Evolutionary conservation across 2,888 invertebrate genomes (phyloP), one percentile per base, ranked within the genome.

Genomic region (Pterostichus niger): DNA sequence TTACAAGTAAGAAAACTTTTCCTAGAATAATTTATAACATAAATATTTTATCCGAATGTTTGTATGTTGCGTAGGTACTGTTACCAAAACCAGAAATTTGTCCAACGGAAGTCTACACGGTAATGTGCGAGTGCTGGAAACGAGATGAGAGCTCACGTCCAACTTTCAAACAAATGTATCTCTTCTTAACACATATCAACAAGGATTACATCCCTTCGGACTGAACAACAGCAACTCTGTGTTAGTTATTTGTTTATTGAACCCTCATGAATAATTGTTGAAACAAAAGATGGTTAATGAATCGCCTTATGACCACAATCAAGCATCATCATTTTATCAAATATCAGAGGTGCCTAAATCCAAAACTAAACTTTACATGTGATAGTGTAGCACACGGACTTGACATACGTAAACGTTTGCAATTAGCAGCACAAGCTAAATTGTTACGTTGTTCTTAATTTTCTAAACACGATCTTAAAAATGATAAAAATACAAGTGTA

Each of bases 11-110:
- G 46, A 71, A 71, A 40, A 40, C 9, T 40, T 40, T 6, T 40
- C 40, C 24, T 24, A 11, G 11, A 44, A 44, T 44, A 10, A 44
- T 44, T 44, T 44, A 49, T 40, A 59, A 75, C 13, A 31, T 56
- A 35, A 17, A 40, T 46, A 71, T 46, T 15, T 56, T 17, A 17
- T 15, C 17, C 9, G 10, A 49, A 46, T 31, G 11, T 77, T 68
- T 68, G n/a, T 68, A 15, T 84, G 85, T 85, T 78, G 54, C 87
- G 87, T 80, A 93, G 91, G 92, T 93, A 85, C 84, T 89, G n/a
- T 85, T 90, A 83, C 95, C 95, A 86, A 93, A 94, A 86, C 96
- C 96, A 56, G 92, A 93, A 77, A 93, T 95, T 84, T 96, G 96
- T 89, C 94, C 96, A 11, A 91, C 93, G 15, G 94, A 94, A 86